Evolutionary conservation across 64 coral and sea anemone species (phyloP).

Genomic region (Porites lutea): DNA sequence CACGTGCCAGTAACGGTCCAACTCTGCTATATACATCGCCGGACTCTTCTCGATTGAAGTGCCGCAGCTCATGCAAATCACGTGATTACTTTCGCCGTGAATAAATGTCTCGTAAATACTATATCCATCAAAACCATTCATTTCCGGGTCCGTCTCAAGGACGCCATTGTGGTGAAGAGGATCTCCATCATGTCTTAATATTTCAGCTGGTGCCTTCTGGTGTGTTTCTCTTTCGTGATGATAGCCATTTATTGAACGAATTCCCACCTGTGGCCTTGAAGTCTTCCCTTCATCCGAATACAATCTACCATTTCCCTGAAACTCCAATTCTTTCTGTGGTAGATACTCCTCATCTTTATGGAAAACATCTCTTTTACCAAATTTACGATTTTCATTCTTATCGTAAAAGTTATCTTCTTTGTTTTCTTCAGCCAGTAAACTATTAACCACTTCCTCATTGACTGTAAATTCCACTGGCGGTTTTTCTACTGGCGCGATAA

Average conservation of each 20-base stretch:
- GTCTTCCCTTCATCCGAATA: background rate
- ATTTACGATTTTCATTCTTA: slow-evolving; percentile 5
- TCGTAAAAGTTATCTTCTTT: background rate
- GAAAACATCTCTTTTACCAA: background rate
- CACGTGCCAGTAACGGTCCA: slow-evolving; percentile 71
- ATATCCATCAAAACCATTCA: slow-evolving; percentile 48
- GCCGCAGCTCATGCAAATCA: slow-evolving; percentile 62
- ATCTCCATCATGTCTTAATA: slow-evolving; percentile 8
- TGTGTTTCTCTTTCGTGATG: background rate
- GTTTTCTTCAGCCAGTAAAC: background rate
- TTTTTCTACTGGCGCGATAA: background rate
- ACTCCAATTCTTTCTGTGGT: background rate
- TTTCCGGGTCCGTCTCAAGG: slow-evolving; percentile 7
- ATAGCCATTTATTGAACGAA: slow-evolving; percentile 22
- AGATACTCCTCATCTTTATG: background rate
- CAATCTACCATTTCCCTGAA: background rate
- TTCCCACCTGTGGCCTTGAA: slow-evolving; percentile 32
- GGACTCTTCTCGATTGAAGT: slow-evolving; percentile 45
- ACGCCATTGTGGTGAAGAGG: background rate
- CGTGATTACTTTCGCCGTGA: slow-evolving; percentile 50
- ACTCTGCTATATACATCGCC: slow-evolving; percentile 60
- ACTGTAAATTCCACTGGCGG: slow-evolving; percentile 31
- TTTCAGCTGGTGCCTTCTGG: background rate
- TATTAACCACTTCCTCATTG: slow-evolving; percentile 7
- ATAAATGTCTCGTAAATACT: slow-evolving; percentile 68